These are phyloP conservation scores for Orchesella flavescens DNA, from an alignment of 2,888 invertebrate genomes.

Conservation along the genomic window DNA sequence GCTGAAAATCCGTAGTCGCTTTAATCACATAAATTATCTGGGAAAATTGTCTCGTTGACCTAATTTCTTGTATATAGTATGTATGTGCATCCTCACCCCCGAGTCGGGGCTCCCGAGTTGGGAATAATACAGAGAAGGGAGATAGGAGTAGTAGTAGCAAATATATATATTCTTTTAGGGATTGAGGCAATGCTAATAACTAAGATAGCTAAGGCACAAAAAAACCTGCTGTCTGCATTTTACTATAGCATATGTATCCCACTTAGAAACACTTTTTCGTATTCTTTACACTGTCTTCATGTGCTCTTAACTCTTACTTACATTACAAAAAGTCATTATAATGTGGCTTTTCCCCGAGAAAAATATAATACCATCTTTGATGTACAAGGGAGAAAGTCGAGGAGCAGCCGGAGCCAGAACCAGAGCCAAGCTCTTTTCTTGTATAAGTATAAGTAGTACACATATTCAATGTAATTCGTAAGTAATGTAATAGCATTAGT, in stretches of 20 bases:
- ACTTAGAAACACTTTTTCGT: neutral
- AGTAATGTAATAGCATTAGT: constrained; percentile 42
- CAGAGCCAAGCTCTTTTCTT: neutral
- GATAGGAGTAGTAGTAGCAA: neutral
- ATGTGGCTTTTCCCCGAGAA: constrained; percentile 35
- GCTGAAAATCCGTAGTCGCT: constrained; percentile 64
- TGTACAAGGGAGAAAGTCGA: neutral
- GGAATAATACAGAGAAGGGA: no score
- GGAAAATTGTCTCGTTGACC: constrained; percentile 65
- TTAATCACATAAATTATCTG: constrained; percentile 67
- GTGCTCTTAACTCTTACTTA: constrained; percentile 26
- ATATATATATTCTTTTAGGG: constrained; percentile 28
- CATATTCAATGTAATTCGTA: neutral
- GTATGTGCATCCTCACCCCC: constrained; percentile 18
- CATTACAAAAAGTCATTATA: constrained; percentile 50
- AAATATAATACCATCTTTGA: constrained; percentile 18
- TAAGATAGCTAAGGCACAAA: neutral
- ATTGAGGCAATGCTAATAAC: constrained; percentile 40
- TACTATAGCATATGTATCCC: constrained; percentile 36
- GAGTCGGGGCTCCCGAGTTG: no score
- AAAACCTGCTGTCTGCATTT: constrained; percentile 43
- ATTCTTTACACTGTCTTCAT: neutral
- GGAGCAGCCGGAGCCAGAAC: constrained; percentile 6
- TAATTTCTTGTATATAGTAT: constrained; percentile 42
- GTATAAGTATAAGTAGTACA: neutral